phyloP scores from a whole-genome alignment of 2,113 vertebrate genomes.

The Microtus richardsoni region DNA sequence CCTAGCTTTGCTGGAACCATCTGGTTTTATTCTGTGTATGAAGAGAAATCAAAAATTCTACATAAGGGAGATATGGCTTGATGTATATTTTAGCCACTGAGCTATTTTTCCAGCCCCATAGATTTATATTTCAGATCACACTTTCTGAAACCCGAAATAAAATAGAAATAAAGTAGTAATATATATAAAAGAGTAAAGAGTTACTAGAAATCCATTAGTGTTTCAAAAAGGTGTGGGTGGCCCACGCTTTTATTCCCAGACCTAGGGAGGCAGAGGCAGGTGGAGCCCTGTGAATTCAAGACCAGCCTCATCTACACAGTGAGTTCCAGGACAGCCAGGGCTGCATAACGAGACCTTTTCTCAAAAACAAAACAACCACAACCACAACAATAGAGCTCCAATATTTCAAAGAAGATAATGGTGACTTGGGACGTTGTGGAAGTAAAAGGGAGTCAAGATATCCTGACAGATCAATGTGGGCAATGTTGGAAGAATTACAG shows the following conservation, averaged over 20 bases:
- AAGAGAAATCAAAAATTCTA: constrained; percentile 56
- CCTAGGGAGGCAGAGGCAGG: neutral
- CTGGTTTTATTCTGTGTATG: neutral
- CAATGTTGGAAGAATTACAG: constrained; percentile 24
- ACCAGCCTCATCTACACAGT: neutral
- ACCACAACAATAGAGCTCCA: neutral
- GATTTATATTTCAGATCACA: constrained; percentile 32
- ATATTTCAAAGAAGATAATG: neutral
- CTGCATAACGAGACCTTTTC: neutral
- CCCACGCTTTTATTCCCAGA: neutral
- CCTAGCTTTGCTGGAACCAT: constrained; percentile 25
- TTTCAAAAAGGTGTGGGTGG: neutral
- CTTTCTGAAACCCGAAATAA: neutral
- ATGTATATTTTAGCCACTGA: constrained; percentile 23
- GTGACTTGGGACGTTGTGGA: neutral
- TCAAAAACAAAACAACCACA: neutral
- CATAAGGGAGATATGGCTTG: constrained; percentile 1
- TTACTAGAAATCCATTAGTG: neutral
- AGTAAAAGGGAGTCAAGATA: neutral
- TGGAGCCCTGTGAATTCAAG: neutral
- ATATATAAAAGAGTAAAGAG: neutral
- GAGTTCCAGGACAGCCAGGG: neutral
- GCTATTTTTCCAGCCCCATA: neutral
- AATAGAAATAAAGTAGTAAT: neutral
- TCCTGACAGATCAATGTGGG: neutral